A percentile compares a stretch with the other conserved stretches of the same genome.
Evolutionary conservation across 2,888 invertebrate genomes (phyloP).

Genomic region (Drosophila mercatorum): DNA sequence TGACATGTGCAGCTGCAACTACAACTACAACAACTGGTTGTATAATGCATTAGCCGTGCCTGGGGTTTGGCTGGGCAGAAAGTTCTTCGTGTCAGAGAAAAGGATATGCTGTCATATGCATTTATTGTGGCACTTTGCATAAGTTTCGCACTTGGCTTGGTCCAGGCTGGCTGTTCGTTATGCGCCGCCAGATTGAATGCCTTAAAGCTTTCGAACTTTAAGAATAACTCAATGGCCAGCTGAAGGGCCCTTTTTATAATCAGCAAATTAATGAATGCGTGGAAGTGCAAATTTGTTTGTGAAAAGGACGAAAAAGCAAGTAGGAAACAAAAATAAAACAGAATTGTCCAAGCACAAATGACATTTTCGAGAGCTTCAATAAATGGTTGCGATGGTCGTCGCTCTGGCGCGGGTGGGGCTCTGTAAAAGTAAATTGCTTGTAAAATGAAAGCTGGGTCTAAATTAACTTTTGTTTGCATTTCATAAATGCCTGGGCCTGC

Average conservation of each 20-base stretch:
- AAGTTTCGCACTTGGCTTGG: conserved; percentile 34
- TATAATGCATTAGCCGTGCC: conserved; percentile 33
- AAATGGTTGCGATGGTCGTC: conserved; percentile 15
- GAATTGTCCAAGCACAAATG: conserved; percentile 33
- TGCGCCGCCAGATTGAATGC: background rate
- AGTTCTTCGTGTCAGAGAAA: conserved; percentile 70
- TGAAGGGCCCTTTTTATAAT: conserved; percentile 33
- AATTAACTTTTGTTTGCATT: conserved; percentile 82
- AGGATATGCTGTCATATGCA: conserved; percentile 72
- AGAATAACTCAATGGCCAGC: conserved; percentile 9
- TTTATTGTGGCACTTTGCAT: conserved; percentile 57
- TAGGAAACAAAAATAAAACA: conserved; percentile 30
- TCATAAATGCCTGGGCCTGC: conserved; percentile 55
- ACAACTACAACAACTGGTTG: conserved; percentile 31
- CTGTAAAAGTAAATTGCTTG: conserved; percentile 78
- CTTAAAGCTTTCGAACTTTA: conserved; percentile 43
- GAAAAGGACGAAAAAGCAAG: conserved; percentile 53
- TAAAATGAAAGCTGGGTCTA: conserved; percentile 78
- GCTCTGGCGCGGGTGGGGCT: conserved; percentile 8
- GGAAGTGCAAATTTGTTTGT: conserved; percentile 72
- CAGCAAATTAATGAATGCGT: conserved; percentile 71
- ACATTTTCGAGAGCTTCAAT: conserved; percentile 46
- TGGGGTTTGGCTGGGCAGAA: conserved; percentile 17
- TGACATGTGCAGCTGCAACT: conserved; percentile 57
- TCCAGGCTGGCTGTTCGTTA: background rate